Base-by-base conservation (phyloP, 2,113 vertebrate genomes). In the Centropus bengalensis region DNA sequence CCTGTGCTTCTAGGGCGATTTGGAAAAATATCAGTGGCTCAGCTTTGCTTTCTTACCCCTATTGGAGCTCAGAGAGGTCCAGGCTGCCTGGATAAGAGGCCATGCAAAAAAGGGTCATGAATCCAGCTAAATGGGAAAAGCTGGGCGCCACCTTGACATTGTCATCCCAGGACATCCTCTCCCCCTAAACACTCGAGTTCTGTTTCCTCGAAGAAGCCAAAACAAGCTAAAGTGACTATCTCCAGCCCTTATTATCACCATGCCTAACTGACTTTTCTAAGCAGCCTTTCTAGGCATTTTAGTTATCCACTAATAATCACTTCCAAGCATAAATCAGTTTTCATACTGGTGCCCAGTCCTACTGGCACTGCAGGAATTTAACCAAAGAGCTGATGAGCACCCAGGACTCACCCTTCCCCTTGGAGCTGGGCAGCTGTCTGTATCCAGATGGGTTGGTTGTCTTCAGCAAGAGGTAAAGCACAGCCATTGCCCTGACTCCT, bases 391-490 rank as follows among this genome's bases (percentile, higher is more conserved):
- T 81, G 60, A 45, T 2, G 8, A 14, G 40, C 74, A 59, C 28
- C 16, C 23, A 59, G 26, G 19, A 71, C 84, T 89, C 82, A 96
- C 96, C 96, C 40, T 93, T 96, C 58, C 90, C 95, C 73, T 85
- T 84, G 69, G 96, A 97, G 88, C 97, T 97, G 68, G 96, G 97
- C 63, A 97, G 93, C 68, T 95, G 74, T 47, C 18, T 87, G 11
- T 97, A 97, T 10, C 26, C 82, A 33, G 86, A 75, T 20, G 82
- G 90, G 32, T 86, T 38, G 26, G 73, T 92, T 38, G 33, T 40
- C 78, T 96, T 94, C 82, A 97, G 68, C 56, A 96, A 51, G 32
- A 96, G 90, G 76, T 97, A 97, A 42, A 97, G 93, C 49, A 91
- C 42, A 70, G 69, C 78, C 81, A 96, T 69, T 54, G 96, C 95